These are phyloP conservation scores for Agrypnia vestita DNA, from an alignment of 1,140 invertebrate species.

Conservation along the genomic window DNA sequence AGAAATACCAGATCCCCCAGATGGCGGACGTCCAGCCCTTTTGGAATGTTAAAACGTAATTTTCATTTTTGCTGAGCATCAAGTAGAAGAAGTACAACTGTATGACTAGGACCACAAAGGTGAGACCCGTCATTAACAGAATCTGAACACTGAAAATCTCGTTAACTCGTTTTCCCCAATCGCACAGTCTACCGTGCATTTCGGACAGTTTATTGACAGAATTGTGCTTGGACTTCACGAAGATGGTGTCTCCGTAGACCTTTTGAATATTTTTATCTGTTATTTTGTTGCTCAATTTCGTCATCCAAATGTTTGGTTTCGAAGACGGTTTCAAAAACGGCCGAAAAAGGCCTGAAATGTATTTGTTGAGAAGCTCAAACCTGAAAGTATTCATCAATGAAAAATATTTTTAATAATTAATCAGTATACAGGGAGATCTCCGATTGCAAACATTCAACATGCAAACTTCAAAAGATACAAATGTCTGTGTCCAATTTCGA, in stretches of 20 bases:
- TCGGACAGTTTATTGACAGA: slow-evolving; percentile 39
- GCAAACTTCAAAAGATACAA: too few species aligned
- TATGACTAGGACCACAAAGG: slow-evolving; percentile 53
- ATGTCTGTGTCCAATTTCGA: too few species aligned
- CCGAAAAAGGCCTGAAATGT: slow-evolving; percentile 29
- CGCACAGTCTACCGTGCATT: slow-evolving; percentile 54
- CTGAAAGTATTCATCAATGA: slow-evolving; percentile 7
- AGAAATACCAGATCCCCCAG: slow-evolving; percentile 28
- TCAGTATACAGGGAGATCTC: too few species aligned
- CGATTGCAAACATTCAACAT: too few species aligned
- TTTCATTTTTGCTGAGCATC: slow-evolving; percentile 45
- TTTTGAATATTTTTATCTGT: slow-evolving; percentile 8
- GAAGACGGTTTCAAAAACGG: background rate
- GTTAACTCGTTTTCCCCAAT: slow-evolving; percentile 42
- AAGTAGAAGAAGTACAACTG: slow-evolving; percentile 56
- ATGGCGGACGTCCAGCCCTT: slow-evolving; percentile 35
- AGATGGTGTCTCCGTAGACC: slow-evolving; percentile 23
- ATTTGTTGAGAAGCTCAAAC: slow-evolving; percentile 32
- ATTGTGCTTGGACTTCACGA: background rate
- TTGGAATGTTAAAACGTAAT: slow-evolving; percentile 12
- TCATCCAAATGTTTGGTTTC: slow-evolving; percentile 12
- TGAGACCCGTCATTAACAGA: slow-evolving; percentile 38
- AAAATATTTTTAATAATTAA: background rate
- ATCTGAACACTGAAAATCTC: slow-evolving; percentile 51
- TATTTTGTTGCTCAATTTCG: background rate